phyloP scores from a whole-genome alignment of 30 jellyfish, hydroid and myxozoan species.

The Aurelia aurita region DNA sequence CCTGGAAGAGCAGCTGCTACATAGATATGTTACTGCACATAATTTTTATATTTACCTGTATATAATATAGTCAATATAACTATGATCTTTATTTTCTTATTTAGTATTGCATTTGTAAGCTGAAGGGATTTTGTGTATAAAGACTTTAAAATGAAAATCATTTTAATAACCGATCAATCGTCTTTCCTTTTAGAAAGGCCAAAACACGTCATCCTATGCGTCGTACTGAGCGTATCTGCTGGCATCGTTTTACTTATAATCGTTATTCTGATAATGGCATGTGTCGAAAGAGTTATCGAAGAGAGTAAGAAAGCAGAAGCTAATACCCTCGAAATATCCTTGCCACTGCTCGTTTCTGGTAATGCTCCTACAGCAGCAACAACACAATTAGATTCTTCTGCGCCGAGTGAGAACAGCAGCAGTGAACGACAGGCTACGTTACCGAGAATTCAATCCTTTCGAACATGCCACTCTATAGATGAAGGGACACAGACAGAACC shows the following conservation, averaged over 20 bases:
- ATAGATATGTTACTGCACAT: too few species aligned
- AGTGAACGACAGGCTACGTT: conserved; percentile 47
- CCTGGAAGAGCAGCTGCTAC: too few species aligned
- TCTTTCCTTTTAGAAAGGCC: conserved; percentile 53
- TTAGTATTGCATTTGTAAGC: too few species aligned
- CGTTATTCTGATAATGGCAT: conserved; percentile 68
- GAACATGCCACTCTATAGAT: conserved; percentile 63
- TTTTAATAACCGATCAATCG: too few species aligned
- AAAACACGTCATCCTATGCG: conserved; percentile 68
- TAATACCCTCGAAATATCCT: conserved; percentile 61
- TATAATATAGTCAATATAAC: too few species aligned
- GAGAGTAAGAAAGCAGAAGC: conserved; percentile 37
- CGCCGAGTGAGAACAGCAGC: conserved; percentile 65
- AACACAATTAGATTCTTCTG: conserved; percentile 27
- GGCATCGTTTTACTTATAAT: conserved; percentile 74
- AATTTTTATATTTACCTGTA: too few species aligned
- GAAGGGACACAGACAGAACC: conserved; percentile 84
- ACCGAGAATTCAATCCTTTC: conserved; percentile 33
- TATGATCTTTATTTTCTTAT: too few species aligned
- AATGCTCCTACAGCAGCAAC: conserved; percentile 20
- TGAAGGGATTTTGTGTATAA: too few species aligned
- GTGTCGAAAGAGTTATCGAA: conserved; percentile 56
- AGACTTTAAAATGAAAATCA: too few species aligned
- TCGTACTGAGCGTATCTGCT: conserved; percentile 71
- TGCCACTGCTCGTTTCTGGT: conserved; percentile 58